phyloP scores from a whole-genome alignment of 2,113 vertebrate species.

The Ailurus styani region DNA sequence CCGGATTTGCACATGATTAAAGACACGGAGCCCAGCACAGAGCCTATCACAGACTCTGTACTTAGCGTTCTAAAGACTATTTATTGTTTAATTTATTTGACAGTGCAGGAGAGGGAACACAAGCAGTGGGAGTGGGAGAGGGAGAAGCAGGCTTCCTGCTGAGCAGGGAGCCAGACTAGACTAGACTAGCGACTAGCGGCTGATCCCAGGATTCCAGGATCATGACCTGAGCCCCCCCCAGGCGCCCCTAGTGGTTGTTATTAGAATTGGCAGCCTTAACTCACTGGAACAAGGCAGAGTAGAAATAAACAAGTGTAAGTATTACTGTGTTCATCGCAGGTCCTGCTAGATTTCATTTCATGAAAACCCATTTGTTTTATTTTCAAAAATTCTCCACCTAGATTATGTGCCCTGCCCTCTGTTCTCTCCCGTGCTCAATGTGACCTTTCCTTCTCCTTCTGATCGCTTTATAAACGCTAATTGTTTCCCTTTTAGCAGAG shows the following conservation, averaged over 20 bases:
- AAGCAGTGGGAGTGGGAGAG: too few species aligned
- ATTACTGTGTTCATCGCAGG: not conserved
- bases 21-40: not conserved
- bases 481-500: conserved; percentile 49
- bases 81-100: too few species aligned
- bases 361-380: not conserved
- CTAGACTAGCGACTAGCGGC: too few species aligned
- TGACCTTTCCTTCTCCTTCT: conserved; percentile 22
- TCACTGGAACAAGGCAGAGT: not conserved
- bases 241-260: not conserved
- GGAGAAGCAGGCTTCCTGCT: too few species aligned
- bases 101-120: too few species aligned
- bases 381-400: conserved; percentile 61
- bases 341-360: not conserved
- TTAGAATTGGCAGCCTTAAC: not conserved
- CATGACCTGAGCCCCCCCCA: too few species aligned
- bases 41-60: not conserved
- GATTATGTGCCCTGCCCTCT: conserved; percentile 51
- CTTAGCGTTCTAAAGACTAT: not conserved
- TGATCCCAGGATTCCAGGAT: not conserved
- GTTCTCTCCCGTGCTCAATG: conserved; percentile 13
- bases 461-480: not conserved
- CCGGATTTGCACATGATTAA: not conserved
- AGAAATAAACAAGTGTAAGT: not conserved
- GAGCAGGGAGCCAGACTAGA: not conserved